Evolutionary conservation across 2,113 vertebrate species (phyloP).

Genomic region (Ardeotis arabs): DNA sequence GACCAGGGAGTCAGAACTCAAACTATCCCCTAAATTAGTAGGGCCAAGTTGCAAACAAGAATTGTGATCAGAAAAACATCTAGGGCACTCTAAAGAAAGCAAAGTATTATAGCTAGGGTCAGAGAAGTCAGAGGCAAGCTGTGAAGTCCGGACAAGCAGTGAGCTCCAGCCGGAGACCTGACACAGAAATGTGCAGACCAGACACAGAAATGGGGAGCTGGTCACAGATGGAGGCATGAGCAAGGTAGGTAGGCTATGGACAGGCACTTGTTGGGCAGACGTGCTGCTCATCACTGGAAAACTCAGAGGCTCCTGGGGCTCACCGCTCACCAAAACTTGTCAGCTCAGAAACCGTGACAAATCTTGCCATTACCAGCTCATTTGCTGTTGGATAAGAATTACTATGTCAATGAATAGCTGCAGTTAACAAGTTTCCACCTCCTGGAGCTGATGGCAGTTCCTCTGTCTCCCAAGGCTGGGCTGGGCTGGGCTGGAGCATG

Average conservation of each 20-base stretch:
- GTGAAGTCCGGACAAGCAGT: not conserved
- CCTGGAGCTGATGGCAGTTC: not conserved
- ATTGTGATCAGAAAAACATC: not conserved
- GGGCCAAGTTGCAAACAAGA: not conserved
- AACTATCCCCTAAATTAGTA: not conserved
- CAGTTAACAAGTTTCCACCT: not conserved
- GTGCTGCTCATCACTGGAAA: rapidly evolving
- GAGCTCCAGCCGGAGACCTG: not conserved
- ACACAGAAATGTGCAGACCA: too few species aligned
- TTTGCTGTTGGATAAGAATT: not conserved
- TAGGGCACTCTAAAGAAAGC: not conserved
- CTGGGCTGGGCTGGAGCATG: not conserved
- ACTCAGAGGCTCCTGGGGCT: not conserved
- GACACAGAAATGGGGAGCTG: not conserved
- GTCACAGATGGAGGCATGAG: rapidly evolving
- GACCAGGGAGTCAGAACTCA: not conserved
- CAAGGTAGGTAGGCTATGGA: rapidly evolving
- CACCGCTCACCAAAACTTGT: not conserved
- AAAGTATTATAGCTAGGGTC: not conserved
- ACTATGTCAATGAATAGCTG: not conserved
- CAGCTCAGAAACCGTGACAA: not conserved
- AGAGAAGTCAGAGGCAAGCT: not conserved
- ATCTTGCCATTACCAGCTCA: not conserved
- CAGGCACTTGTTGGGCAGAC: not conserved
- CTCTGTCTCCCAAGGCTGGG: not conserved